Percentiles rank a stretch among this genome's conserved stretches.
Evolutionary conservation across 2,888 invertebrate species (phyloP).

Genomic region (Stenolophus ochropezus): DNA sequence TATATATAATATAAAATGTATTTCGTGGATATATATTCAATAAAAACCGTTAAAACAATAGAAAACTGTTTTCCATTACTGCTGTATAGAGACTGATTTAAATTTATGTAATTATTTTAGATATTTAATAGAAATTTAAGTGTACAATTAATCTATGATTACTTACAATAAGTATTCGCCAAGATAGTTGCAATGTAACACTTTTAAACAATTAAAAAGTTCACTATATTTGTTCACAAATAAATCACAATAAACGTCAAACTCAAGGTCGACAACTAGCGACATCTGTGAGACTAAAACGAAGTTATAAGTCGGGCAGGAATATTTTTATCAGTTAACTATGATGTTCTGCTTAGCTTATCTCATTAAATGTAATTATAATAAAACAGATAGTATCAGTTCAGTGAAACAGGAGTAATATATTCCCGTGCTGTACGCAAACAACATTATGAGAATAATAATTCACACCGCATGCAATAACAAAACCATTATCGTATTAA

Average conservation of each 20-base stretch:
- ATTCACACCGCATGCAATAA: slow-evolving; percentile 1
- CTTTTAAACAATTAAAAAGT: too few species aligned
- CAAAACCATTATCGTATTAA: slow-evolving; percentile 13
- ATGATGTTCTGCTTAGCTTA: not conserved
- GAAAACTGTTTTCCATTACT: too few species aligned
- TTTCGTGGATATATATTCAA: too few species aligned
- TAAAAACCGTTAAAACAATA: too few species aligned
- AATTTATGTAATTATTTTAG: not conserved
- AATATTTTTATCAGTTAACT: not conserved
- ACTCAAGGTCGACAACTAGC: too few species aligned
- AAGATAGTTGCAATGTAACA: too few species aligned
- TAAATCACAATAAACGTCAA: too few species aligned
- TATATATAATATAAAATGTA: too few species aligned
- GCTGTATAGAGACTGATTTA: too few species aligned
- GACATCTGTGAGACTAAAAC: too few species aligned
- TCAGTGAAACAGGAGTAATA: not conserved
- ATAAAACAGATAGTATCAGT: not conserved
- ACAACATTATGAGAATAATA: slow-evolving; percentile 11
- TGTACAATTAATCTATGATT: not conserved
- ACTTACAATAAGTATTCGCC: too few species aligned
- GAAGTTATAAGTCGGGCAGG: not conserved
- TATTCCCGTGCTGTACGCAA: not conserved
- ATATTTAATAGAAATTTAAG: not conserved
- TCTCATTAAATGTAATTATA: not conserved
- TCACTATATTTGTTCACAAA: too few species aligned